Conservation (phyloP, 2,888 invertebrate genomes). For the Xanthorhoe designata region DNA sequence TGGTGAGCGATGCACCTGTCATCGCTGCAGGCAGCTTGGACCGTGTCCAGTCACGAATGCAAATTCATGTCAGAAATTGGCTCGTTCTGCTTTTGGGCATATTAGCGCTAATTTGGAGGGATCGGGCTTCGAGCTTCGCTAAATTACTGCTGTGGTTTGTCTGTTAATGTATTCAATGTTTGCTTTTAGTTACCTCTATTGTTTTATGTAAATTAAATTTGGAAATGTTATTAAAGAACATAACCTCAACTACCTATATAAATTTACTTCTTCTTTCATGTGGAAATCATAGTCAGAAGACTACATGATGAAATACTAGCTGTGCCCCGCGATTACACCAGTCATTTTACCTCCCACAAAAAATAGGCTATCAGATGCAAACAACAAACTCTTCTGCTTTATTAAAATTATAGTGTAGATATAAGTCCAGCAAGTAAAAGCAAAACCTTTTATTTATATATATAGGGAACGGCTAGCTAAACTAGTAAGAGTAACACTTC, state of each 20-base stretch:
- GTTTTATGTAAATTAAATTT: neutral
- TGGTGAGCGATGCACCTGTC: slow-evolving; percentile 67
- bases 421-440: neutral
- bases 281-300: too few species aligned
- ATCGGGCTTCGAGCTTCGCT: slow-evolving; percentile 47
- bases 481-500: neutral
- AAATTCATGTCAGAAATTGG: slow-evolving; percentile 71
- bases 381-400: too few species aligned
- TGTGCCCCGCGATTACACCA: too few species aligned
- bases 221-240: too few species aligned
- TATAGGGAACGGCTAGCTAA: neutral
- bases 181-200: slow-evolving; percentile 1
- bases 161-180: slow-evolving; percentile 19
- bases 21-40: slow-evolving; percentile 69
- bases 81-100: slow-evolving; percentile 62
- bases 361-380: too few species aligned
- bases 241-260: too few species aligned
- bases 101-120: slow-evolving; percentile 62
- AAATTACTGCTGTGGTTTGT: slow-evolving; percentile 35
- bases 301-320: too few species aligned
- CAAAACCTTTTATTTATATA: neutral
- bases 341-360: too few species aligned
- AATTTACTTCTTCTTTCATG: too few species aligned
- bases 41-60: slow-evolving; percentile 68
- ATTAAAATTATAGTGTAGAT: too few species aligned